Percentiles rank a stretch among this genome's conserved stretches.
These are phyloP conservation scores for Portevinia maculata DNA, from an alignment of 2,888 invertebrate species.

Conservation along the genomic window DNA sequence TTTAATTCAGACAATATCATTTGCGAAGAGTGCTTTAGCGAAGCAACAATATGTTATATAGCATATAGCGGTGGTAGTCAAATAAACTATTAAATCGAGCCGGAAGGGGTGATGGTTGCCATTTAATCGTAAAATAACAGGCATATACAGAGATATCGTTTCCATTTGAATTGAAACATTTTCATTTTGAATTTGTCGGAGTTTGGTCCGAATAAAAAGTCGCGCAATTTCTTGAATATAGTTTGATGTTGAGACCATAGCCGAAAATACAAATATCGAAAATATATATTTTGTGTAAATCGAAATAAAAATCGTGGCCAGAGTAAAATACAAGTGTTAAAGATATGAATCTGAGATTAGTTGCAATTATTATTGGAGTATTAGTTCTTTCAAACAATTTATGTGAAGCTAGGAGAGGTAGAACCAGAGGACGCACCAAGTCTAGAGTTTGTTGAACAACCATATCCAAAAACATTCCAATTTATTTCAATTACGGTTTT, in stretches of 20 bases:
- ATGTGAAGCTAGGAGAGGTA: constrained; percentile 86
- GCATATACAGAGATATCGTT: constrained; percentile 52
- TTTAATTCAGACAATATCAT: constrained; percentile 80
- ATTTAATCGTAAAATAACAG: constrained; percentile 54
- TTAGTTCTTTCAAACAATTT: constrained; percentile 81
- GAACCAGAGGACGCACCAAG: constrained; percentile 89
- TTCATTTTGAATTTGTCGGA: constrained; percentile 70
- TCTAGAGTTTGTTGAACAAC: constrained; percentile 85
- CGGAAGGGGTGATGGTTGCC: constrained; percentile 77
- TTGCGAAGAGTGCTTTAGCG: constrained; percentile 76
- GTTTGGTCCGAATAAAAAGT: constrained; percentile 63
- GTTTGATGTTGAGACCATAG: constrained; percentile 59
- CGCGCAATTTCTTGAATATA: constrained; percentile 48
- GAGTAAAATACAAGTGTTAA: neutral
- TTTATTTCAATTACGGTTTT: constrained; percentile 21
- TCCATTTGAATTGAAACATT: constrained; percentile 62
- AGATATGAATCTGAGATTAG: constrained; percentile 79
- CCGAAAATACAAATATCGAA: constrained; percentile 15
- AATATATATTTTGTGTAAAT: constrained; percentile 5
- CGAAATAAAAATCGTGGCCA: neutral
- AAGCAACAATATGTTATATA: constrained; percentile 75
- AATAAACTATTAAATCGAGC: constrained; percentile 71
- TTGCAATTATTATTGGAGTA: constrained; percentile 79
- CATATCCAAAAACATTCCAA: neutral
- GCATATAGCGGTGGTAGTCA: constrained; percentile 45